Conservation (phyloP, 2,113 vertebrate genomes). For the Osmerus mordax region DNA sequence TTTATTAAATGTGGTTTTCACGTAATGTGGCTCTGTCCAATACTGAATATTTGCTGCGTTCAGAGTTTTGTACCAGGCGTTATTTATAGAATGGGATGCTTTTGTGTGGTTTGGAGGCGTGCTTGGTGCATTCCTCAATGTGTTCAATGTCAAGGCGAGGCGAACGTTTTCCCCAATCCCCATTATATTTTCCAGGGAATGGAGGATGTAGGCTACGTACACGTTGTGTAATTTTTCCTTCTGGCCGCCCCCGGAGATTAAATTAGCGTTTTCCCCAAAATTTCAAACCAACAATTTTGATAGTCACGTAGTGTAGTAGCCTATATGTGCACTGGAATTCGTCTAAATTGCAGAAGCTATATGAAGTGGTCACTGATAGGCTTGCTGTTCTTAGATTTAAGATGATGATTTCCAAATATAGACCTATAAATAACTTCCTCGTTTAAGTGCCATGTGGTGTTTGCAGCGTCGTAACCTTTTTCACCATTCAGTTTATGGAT, state of each 20-base stretch:
- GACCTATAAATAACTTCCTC: background rate
- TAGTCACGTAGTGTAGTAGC: background rate
- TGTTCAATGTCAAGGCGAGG: conserved; percentile 72
- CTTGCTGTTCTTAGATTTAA: background rate
- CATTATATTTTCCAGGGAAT: conserved; percentile 3
- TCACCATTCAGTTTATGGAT: no score
- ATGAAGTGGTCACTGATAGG: background rate
- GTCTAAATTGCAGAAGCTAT: background rate
- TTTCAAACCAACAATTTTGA: no score
- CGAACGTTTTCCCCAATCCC: conserved; percentile 14
- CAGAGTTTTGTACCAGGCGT: background rate
- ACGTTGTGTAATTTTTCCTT: background rate
- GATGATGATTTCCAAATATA: background rate
- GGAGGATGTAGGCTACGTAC: background rate
- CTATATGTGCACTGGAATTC: background rate
- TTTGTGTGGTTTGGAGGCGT: background rate
- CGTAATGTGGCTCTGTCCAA: background rate
- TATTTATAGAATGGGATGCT: background rate
- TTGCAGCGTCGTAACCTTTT: no score
- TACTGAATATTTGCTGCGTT: background rate
- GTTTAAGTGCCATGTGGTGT: background rate
- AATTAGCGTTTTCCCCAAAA: no score
- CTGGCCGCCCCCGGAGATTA: no score
- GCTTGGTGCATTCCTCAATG: conserved; percentile 11
- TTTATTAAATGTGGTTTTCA: background rate